These are phyloP conservation scores for Plotosus lineatus DNA, from an alignment of 2,113 vertebrate genomes.

Conservation along the genomic window DNA sequence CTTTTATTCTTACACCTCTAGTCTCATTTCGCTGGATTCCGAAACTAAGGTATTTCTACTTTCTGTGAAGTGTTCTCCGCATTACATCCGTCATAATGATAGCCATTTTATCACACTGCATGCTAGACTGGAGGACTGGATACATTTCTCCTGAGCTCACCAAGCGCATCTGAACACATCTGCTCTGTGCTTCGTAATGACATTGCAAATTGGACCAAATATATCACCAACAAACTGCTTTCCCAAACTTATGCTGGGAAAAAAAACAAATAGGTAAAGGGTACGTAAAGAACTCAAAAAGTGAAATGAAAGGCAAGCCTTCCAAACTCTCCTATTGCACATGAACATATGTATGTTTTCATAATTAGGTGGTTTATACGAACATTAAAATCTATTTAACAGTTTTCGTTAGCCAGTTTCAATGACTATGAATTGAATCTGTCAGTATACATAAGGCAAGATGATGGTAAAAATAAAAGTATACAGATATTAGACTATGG, in stretches of 20 bases:
- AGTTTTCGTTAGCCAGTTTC: too few species aligned
- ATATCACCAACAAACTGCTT: constrained; percentile 41
- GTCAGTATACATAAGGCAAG: too few species aligned
- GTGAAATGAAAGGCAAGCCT: too few species aligned
- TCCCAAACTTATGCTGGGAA: constrained; percentile 23
- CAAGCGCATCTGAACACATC: constrained; percentile 32
- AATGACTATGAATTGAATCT: too few species aligned
- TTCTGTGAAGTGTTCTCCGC: background rate
- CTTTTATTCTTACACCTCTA: background rate
- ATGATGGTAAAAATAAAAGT: too few species aligned
- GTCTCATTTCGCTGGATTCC: background rate
- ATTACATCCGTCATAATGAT: background rate
- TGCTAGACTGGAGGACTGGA: background rate
- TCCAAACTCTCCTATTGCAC: too few species aligned
- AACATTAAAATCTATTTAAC: too few species aligned
- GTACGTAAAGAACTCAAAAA: too few species aligned
- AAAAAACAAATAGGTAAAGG: constrained; percentile 13
- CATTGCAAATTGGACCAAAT: constrained; percentile 35
- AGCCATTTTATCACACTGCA: background rate
- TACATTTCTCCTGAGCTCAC: constrained; percentile 25
- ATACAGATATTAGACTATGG: too few species aligned
- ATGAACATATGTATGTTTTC: too few species aligned
- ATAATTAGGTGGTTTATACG: too few species aligned
- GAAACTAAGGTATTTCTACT: background rate
- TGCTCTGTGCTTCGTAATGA: constrained; percentile 32